Evolutionary conservation across 2,797 vertebrate species (phyloP), one percentile per base, ranked within the genome.

Genomic region (Aulostomus chinensis): DNA sequence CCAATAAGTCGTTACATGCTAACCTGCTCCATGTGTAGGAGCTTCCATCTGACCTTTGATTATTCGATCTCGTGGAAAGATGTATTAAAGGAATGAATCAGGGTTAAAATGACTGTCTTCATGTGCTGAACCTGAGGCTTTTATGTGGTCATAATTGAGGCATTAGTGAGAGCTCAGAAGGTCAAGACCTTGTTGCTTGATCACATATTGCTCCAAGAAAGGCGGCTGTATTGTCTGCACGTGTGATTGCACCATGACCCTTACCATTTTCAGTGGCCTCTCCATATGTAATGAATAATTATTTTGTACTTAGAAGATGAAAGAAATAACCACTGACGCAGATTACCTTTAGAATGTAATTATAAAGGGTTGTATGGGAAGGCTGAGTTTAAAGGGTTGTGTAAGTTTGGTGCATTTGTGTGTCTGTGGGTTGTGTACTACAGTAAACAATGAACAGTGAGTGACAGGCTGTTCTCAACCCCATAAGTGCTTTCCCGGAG

Each of bases 221-320:
- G 30, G 45, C 64, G 62, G 46, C 38, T 30, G 17, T 28, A 17
- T 31, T 59, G 36, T 51, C 24, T 13, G 0, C 24, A 9, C 24
- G 41, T 61, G 37, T 46, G 55, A 33, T 64, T 51, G 41, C 33
- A 55, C 41, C 9, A 13, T 8, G 15, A 50, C 58, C 43, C 38
- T 43, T 38, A 46, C 58, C 50, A 46, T 61, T 49, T 68, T 54
- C 29, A 28, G 9, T 43, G 62, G 73, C 67, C 71, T 58, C 50
- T 69, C 45, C 35, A 3, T 42, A 51, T 42, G 55, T 36, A 69
- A 51, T 68, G 78, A 51, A 13, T 22, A 56, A 52, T 68, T 70
- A 76, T 76, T 85, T 81, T 57, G 63, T 78, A 56, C 51, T 59
- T 73, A n/a, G n/a, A n/a, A n/a, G n/a, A n/a, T n/a, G n/a, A n/a